These are phyloP conservation scores for Gallinago jamesoni DNA, from an alignment of 2,113 vertebrate species.

Conservation along the genomic window DNA sequence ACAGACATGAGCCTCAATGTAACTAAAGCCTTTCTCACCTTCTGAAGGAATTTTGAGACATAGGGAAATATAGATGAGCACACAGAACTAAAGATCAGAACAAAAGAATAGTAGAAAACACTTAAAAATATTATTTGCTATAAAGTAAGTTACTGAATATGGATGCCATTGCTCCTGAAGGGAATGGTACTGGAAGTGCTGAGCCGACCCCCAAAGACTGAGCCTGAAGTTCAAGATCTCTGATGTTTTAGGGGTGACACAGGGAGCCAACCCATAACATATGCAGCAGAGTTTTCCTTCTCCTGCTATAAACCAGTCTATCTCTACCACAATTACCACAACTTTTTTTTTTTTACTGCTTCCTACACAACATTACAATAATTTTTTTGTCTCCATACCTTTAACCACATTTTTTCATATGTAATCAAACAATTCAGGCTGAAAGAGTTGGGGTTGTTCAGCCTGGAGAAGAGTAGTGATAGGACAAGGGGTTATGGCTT, in stretches of 20 bases:
- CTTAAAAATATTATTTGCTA: neutral
- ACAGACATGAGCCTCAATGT: neutral
- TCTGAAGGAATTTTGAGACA: neutral
- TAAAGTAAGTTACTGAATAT: neutral
- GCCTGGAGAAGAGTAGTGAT: too few species aligned
- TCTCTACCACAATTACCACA: neutral
- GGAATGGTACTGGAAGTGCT: neutral
- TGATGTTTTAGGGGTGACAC: neutral
- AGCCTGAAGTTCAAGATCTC: neutral
- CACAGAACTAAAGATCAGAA: neutral
- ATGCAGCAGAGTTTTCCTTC: neutral
- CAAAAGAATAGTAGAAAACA: neutral
- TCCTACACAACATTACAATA: neutral
- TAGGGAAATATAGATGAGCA: neutral
- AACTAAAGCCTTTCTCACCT: conserved; percentile 32
- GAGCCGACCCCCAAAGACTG: neutral
- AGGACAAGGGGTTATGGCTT: too few species aligned
- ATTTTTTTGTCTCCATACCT: neutral
- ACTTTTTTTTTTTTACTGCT: neutral
- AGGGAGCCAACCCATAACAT: neutral
- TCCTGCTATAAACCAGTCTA: neutral
- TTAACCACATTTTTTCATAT: neutral
- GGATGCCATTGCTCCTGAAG: neutral
- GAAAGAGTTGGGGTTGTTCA: too few species aligned
- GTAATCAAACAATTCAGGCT: neutral